Conservation (phyloP, 2,888 invertebrate genomes). For the Odontocerum albicorne region DNA sequence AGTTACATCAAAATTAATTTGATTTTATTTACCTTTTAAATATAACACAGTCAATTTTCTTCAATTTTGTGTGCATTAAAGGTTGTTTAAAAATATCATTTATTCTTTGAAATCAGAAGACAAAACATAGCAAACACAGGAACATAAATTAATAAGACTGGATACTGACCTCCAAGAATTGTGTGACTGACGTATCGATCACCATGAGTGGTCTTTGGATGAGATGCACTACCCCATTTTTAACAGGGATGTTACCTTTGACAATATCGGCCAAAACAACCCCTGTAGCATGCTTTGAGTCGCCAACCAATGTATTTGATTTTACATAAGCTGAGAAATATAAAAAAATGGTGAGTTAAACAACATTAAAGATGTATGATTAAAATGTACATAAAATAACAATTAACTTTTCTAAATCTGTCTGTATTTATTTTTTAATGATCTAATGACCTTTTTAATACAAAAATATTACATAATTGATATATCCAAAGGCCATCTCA, state of each 20-base stretch:
- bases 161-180: slow-evolving; percentile 79
- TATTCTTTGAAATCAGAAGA: too few relatives aligned
- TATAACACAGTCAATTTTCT: too few relatives aligned
- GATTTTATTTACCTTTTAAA: too few relatives aligned
- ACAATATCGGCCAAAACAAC: slow-evolving; percentile 88
- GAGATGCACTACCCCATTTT: slow-evolving; percentile 90
- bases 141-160: background rate
- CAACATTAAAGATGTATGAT: background rate
- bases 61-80: too few relatives aligned
- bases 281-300: slow-evolving; percentile 75
- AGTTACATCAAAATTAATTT: too few relatives aligned
- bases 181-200: slow-evolving; percentile 83
- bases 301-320: slow-evolving; percentile 80
- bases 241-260: slow-evolving; percentile 87
- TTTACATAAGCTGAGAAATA: slow-evolving; percentile 73
- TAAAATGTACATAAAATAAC: background rate
- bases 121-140: too few relatives aligned
- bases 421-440: background rate
- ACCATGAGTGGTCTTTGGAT: slow-evolving; percentile 91
- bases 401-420: background rate
- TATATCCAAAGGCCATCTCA: too few relatives aligned
- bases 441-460: background rate
- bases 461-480: too few relatives aligned
- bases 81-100: too few relatives aligned
- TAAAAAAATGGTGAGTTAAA: background rate